Evolutionary conservation across 2,113 vertebrate genomes (phyloP), one percentile per base, ranked within the genome.

Genomic region (Noturus placidus): DNA sequence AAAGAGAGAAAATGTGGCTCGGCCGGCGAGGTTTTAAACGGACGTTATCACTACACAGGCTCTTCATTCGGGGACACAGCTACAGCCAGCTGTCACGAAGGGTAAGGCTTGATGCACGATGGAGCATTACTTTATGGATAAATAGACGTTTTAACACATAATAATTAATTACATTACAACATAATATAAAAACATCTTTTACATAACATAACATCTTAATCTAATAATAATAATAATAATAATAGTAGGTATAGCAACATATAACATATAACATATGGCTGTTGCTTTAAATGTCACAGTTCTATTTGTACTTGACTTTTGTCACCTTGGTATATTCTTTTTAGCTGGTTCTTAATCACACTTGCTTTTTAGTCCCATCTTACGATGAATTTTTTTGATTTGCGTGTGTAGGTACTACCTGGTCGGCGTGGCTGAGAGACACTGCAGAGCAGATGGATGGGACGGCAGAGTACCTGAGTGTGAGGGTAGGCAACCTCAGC

Each of bases 1-100:
- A n/a, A 78, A 90, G 95, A 81, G 19, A 94, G 80, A 52, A 14
- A 11, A 14, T 96, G 95, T 72, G 95, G 95, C 46, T 92, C 94
- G 70, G 93, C 88, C 30, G 95, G 94, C 74, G 93, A 95, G 86
- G 86, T 96, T 33, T 0, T 0, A 0, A 89, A 92, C 3, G 95
- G 95, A 22, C 84, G 35, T 11, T 94, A 93, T n/a, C 13, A 22
- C 0, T 95, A 95, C 20, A 87, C 88, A 0, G 95, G 95, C 15
- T n/a, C 87, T 0, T 76, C 83, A 79, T 95, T 95, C 88, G 95
- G 95, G 74, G 93, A 95, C 87, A 87, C 72, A 0, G 94, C 92
- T 4, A 92, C 83, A 33, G 94, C 88, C 0, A 22, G 86, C 20
- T 95, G 95, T 69, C 0, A 93, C 5, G 87, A 90, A 0, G 95